A percentile compares a stretch with the other conserved stretches of the same genome.
These are phyloP conservation scores for Saccostrea echinata DNA, from an alignment of 1,140 invertebrate genomes.

Conservation along the genomic window DNA sequence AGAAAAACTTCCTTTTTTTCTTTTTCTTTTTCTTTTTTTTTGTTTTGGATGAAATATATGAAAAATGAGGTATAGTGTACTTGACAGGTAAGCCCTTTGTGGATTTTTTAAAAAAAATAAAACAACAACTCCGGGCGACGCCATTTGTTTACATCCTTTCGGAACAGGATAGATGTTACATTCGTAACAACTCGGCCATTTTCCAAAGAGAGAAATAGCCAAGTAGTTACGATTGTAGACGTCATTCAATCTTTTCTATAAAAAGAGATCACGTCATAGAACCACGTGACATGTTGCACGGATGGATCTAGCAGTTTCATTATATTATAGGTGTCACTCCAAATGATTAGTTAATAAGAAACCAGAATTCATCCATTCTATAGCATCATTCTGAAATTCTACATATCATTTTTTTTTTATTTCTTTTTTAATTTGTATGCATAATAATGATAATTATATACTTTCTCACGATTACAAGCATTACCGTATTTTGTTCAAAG, in stretches of 20 bases:
- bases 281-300: background rate
- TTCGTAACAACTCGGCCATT: background rate
- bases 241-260: background rate
- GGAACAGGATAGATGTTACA: background rate
- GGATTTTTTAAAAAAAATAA: background rate
- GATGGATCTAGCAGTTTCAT: background rate
- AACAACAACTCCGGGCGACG: background rate
- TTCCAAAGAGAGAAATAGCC: background rate
- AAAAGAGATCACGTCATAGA: background rate
- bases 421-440: background rate
- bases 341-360: too few relatives aligned
- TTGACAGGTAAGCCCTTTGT: background rate
- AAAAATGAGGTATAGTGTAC: too few relatives aligned
- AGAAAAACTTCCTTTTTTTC: background rate
- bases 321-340: background rate
- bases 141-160: background rate
- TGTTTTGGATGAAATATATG: too few relatives aligned
- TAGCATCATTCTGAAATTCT: conserved; percentile 7
- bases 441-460: conserved; percentile 5
- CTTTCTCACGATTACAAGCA: background rate
- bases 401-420: background rate
- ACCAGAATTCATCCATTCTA: background rate
- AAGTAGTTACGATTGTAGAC: too few relatives aligned
- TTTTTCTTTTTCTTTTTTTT: too few relatives aligned
- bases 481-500: background rate